Conservation (phyloP, 2,797 vertebrate genomes). For the Clangula hyemalis region DNA sequence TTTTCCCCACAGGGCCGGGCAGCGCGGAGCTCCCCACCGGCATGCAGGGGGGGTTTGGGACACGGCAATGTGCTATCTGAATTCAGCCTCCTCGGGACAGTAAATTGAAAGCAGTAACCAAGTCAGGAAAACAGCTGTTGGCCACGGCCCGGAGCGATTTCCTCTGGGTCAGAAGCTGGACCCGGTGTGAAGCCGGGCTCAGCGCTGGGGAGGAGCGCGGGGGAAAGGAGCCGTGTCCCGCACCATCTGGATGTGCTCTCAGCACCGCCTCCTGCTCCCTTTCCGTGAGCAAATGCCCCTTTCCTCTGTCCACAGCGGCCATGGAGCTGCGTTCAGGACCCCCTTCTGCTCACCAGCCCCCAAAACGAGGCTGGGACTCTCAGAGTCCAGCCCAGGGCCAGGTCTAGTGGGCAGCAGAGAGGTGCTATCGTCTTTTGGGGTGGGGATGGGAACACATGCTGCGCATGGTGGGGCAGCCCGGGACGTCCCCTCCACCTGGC, state of each 20-base stretch:
- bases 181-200: not conserved
- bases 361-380: rapidly evolving
- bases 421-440: not conserved
- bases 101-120: conserved; percentile 44
- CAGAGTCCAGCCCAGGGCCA: rapidly evolving
- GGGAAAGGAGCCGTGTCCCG: not conserved
- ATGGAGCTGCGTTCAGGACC: not conserved
- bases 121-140: conserved; percentile 46
- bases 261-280: not conserved
- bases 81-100: not conserved
- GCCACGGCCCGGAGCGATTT: conserved; percentile 29
- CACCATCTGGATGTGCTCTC: not conserved
- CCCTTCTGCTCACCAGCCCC: not conserved
- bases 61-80: not conserved
- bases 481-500: not conserved
- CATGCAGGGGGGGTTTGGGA: not conserved
- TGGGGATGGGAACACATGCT: rapidly evolving
- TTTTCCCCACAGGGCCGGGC: rapidly evolving
- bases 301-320: not conserved
- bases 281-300: not conserved
- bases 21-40: not conserved
- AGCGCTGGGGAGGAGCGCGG: not conserved
- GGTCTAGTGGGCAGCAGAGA: not conserved
- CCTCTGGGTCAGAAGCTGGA: conserved; percentile 39
- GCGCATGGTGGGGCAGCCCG: no score